Base-by-base conservation (phyloP, 1,140 invertebrate species). In the Drosophila pachea region DNA sequence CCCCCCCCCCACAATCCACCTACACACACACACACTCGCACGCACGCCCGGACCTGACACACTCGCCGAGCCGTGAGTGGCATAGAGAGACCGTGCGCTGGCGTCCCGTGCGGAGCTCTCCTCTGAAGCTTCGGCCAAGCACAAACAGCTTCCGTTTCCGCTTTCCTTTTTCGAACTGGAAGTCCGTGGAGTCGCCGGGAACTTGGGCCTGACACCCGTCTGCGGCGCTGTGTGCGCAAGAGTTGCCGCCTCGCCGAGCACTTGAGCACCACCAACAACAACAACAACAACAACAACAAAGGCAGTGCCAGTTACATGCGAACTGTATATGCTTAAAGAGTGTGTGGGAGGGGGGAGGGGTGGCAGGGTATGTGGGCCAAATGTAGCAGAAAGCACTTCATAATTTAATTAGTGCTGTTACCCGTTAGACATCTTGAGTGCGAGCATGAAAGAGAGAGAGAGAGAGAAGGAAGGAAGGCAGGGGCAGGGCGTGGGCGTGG, bases 111-210 rank as follows among this genome's bases (percentile, higher is more conserved):
- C 64, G 38, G 56, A 59, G 69, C 63, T 59, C 61, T n/a, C n/a
- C n/a, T n/a, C n/a, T n/a, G n/a, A n/a, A n/a, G n/a, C n/a, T n/a
- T n/a, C 16, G 64, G 42, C 49, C 42, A 69, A 73, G 74, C 71
- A 74, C 78, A 65, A 83, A 83, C 78, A 84, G 78, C 78, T 83
- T 83, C 78, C 78, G 79, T 68, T 84, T 83, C 78, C 78, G 79
- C 54, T 73, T 69, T 55, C 63, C 62, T 33, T 60, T 65, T 65
- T 56, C 47, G 42, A 63, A 54, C n/a, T 63, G 12, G n/a, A 61
- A 61, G 32, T 22, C 50, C 8, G 32, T 52, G 12, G 32, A 33
- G 33, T 12, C 22, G 36, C 29, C 36, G 52, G 36, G 16, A 43
- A 55, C 53, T 33, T 56, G 36, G 11, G 38, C 56, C 33, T 16